Evolutionary conservation across 2,888 invertebrate genomes (phyloP).

Genomic region (Campopleginae sp.): DNA sequence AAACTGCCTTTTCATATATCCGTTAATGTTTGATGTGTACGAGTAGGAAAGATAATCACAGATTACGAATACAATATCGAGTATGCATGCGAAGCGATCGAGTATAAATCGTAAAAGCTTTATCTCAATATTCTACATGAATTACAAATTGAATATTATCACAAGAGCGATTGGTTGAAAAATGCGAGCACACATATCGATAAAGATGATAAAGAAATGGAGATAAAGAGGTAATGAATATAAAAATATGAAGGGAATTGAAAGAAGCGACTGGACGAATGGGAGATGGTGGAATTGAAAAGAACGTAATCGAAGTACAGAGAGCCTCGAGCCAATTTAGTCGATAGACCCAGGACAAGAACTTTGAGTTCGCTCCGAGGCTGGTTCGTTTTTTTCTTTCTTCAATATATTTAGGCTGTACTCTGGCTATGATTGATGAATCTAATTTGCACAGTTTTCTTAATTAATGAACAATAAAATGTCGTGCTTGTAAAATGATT

Average conservation of each 20-base stretch:
- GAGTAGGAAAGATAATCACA: not conserved
- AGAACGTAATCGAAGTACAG: not conserved
- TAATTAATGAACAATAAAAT: not conserved
- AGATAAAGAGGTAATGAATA: conserved; percentile 42
- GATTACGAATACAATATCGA: conserved; percentile 38
- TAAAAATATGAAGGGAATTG: conserved; percentile 18
- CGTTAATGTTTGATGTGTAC: not conserved
- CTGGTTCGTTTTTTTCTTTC: not conserved
- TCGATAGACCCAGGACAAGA: not conserved
- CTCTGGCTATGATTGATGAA: not conserved
- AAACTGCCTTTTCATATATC: not conserved
- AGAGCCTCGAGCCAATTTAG: conserved; percentile 7
- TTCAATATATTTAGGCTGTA: not conserved
- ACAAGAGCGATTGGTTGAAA: conserved; percentile 41
- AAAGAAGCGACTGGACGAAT: conserved; percentile 26
- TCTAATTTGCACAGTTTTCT: conserved; percentile 6
- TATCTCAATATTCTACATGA: conserved; percentile 49
- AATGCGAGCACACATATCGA: conserved; percentile 40
- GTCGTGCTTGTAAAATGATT: conserved; percentile 22
- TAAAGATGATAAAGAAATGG: conserved; percentile 21
- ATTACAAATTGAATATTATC: conserved; percentile 21
- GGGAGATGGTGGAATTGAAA: conserved; percentile 28
- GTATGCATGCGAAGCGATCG: conserved; percentile 58
- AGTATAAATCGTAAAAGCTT: conserved; percentile 57
- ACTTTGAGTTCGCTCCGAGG: not conserved